Percentiles rank a stretch among this genome's conserved stretches.
phyloP scores from a whole-genome alignment of 1,140 invertebrate species.

The Drosophila bocqueti region DNA sequence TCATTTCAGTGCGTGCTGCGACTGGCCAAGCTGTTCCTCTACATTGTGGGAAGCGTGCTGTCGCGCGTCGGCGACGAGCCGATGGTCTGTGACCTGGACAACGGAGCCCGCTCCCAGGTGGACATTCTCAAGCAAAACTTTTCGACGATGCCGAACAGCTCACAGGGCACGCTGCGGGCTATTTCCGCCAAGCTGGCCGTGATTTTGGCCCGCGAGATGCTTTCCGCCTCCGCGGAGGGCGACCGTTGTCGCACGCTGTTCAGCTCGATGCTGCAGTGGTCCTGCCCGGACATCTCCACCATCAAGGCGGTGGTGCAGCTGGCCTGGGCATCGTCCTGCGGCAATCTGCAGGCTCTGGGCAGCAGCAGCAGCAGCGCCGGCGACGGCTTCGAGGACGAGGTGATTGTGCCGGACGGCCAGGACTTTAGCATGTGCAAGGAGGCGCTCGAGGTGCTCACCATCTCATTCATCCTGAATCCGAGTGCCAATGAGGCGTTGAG shows the following conservation, averaged over 20 bases:
- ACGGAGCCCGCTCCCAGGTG: slow-evolving; percentile 78
- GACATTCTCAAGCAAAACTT: slow-evolving; percentile 85
- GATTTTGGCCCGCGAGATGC: slow-evolving; percentile 88
- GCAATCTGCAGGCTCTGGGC: slow-evolving; percentile 88
- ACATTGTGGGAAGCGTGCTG: slow-evolving; percentile 91
- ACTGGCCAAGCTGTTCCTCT: slow-evolving; percentile 94
- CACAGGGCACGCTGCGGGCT: slow-evolving; percentile 89
- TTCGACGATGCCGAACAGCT: slow-evolving; percentile 83
- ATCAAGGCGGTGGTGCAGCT: slow-evolving; percentile 90
- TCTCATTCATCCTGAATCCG: slow-evolving; percentile 94
- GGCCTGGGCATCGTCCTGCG: slow-evolving; percentile 91
- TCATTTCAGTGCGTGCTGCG: slow-evolving; percentile 95
- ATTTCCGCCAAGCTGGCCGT: slow-evolving; percentile 91
- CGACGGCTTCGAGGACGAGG: slow-evolving; percentile 84
- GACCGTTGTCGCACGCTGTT: slow-evolving; percentile 86
- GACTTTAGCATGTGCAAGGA: slow-evolving; percentile 93
- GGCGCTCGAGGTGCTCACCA: slow-evolving; percentile 95
- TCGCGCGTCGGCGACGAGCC: slow-evolving; percentile 84
- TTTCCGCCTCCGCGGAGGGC: slow-evolving; percentile 85
- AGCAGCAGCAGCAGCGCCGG: slow-evolving; percentile 65
- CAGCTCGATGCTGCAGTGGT: slow-evolving; percentile 87
- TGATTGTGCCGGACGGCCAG: slow-evolving; percentile 88
- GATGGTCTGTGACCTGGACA: slow-evolving; percentile 70
- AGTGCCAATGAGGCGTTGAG: slow-evolving; percentile 90
- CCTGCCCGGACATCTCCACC: slow-evolving; percentile 89